Conservation (phyloP, 2,888 invertebrate species). For the Drosophila tripunctata region DNA sequence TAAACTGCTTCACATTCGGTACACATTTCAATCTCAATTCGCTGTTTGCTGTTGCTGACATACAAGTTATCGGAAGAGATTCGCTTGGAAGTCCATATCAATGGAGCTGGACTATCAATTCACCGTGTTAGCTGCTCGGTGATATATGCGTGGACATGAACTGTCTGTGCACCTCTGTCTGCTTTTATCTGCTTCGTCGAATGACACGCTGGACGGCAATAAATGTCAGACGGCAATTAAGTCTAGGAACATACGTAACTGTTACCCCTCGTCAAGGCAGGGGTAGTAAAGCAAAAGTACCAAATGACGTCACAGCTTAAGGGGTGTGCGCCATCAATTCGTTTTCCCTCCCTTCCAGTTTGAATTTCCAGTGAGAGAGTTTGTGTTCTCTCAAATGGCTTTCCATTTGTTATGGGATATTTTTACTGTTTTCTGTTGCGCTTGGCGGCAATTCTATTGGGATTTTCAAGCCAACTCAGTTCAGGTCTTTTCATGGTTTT, state of each 20-base stretch:
- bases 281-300: constrained; percentile 28
- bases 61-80: constrained; percentile 38
- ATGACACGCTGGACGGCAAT: constrained; percentile 64
- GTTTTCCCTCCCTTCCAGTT: constrained; percentile 13
- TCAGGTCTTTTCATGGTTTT: constrained; percentile 11
- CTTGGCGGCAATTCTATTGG: constrained; percentile 51
- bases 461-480: constrained; percentile 1
- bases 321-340: constrained; percentile 35
- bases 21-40: constrained; percentile 39
- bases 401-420: constrained; percentile 70
- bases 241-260: constrained; percentile 50
- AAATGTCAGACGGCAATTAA: constrained; percentile 70
- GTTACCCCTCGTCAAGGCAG: constrained; percentile 8
- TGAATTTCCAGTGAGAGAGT: constrained; percentile 30
- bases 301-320: constrained; percentile 55
- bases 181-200: constrained; percentile 12
- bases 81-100: constrained; percentile 37
- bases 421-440: constrained; percentile 32
- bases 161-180: constrained; percentile 14
- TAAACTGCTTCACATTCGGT: neutral
- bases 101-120: constrained; percentile 22
- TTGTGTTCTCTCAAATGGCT: constrained; percentile 8
- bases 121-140: constrained; percentile 21
- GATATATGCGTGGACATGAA: constrained; percentile 49
- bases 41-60: constrained; percentile 30